Percentiles rank a stretch among this genome's conserved stretches.
These are phyloP conservation scores for Oostethus manadensis DNA, from an alignment of 2,113 vertebrate genomes.

Conservation along the genomic window DNA sequence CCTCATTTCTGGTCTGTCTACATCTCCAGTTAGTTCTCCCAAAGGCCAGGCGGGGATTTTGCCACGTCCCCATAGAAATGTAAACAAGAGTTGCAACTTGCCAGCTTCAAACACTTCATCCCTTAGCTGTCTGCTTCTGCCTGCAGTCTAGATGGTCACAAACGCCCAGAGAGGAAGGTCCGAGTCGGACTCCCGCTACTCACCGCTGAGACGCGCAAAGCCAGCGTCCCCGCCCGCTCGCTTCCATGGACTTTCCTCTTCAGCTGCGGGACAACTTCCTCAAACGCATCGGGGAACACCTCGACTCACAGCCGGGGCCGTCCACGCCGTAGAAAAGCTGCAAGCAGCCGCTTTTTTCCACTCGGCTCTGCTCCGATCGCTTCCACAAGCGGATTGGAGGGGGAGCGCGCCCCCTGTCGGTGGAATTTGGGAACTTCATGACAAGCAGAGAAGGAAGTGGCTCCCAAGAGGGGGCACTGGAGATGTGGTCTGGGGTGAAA, in stretches of 20 bases:
- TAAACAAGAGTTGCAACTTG: background rate
- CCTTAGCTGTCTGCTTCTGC: too few species aligned
- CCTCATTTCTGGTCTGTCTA: too few species aligned
- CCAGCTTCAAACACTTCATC: background rate
- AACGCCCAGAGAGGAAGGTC: too few species aligned
- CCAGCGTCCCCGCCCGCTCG: background rate
- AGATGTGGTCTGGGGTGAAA: too few species aligned
- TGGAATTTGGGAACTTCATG: background rate
- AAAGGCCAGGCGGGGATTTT: background rate
- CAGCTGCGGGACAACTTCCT: background rate
- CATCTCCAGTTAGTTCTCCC: background rate
- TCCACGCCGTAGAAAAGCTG: background rate
- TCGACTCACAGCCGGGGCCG: too few species aligned
- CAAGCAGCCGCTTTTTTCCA: too few species aligned
- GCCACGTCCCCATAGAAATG: background rate
- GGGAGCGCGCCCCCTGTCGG: conserved; percentile 23
- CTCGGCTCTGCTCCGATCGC: background rate
- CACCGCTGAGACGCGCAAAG: conserved; percentile 4
- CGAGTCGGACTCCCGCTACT: background rate
- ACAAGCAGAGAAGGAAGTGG: background rate
- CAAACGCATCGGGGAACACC: background rate
- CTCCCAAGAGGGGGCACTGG: too few species aligned
- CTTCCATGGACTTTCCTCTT: background rate
- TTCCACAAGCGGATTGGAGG: background rate
- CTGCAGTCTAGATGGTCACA: too few species aligned